These are phyloP conservation scores for Galleria mellonella DNA, from an alignment of 1,140 invertebrate genomes.

Conservation along the genomic window DNA sequence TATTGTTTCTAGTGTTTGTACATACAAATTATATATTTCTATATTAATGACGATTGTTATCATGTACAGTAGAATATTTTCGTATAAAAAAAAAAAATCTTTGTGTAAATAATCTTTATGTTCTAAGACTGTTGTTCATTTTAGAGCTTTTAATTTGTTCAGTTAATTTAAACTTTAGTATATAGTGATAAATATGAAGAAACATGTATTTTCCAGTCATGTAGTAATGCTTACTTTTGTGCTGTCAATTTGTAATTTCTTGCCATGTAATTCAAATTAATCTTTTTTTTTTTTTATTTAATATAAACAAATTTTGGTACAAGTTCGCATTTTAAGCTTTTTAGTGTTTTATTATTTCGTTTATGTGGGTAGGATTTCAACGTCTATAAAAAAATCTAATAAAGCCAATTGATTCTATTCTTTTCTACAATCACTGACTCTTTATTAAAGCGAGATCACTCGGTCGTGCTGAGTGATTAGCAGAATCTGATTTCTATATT, in stretches of 20 bases:
- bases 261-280: constrained; percentile 17
- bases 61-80: constrained; percentile 70
- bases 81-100: constrained; percentile 58
- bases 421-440: too few species aligned
- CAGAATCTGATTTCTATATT: too few species aligned
- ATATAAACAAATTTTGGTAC: constrained; percentile 15
- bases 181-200: constrained; percentile 46
- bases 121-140: constrained; percentile 72
- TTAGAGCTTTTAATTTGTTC: constrained; percentile 71
- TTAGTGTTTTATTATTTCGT: too few species aligned
- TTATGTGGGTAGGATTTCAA: too few species aligned
- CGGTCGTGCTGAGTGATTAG: too few species aligned
- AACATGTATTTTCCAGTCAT: constrained; percentile 70
- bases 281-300: too few species aligned
- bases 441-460: too few species aligned
- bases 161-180: constrained; percentile 49
- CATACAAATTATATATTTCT: constrained; percentile 68
- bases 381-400: too few species aligned
- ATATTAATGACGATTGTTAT: constrained; percentile 59
- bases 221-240: constrained; percentile 13
- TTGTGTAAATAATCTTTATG: constrained; percentile 71
- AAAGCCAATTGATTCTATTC: too few species aligned
- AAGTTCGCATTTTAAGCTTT: background rate
- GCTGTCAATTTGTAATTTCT: constrained; percentile 14
- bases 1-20: constrained; percentile 60